These are phyloP conservation scores for Melanotaenia parkinsoni DNA, from an alignment of 2,797 vertebrate species.

Conservation along the genomic window DNA sequence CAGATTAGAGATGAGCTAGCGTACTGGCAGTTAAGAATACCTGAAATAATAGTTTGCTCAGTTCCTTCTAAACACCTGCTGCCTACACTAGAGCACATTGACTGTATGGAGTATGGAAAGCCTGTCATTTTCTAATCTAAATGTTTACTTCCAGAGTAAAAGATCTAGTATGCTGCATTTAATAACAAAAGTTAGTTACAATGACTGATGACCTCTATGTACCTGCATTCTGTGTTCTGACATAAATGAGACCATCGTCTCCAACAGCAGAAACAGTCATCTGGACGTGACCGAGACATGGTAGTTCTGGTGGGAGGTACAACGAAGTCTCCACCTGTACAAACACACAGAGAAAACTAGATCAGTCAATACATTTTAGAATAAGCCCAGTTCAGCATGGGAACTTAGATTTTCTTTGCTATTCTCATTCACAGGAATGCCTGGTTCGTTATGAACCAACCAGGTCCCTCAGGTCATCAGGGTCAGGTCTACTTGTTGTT, in stretches of 20 bases:
- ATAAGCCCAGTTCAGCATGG: background rate
- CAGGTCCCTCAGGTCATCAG: too few species aligned
- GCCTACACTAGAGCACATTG: too few species aligned
- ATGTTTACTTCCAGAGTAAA: background rate
- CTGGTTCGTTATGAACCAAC: too few species aligned
- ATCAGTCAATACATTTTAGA: background rate
- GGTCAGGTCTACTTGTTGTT: too few species aligned
- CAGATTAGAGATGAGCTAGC: too few species aligned
- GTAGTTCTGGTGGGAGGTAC: conserved; percentile 86
- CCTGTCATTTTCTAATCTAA: too few species aligned
- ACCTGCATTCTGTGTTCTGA: conserved; percentile 85
- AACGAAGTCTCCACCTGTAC: conserved; percentile 64
- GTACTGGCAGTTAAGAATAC: too few species aligned
- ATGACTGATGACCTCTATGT: background rate
- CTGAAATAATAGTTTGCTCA: too few species aligned
- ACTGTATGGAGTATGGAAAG: too few species aligned
- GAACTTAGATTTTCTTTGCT: background rate
- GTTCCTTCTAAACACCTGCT: too few species aligned
- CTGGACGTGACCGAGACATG: conserved; percentile 72
- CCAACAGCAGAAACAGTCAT: conserved; percentile 85
- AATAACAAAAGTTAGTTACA: background rate
- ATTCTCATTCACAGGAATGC: background rate
- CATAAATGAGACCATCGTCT: conserved; percentile 88
- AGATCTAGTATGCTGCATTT: background rate
- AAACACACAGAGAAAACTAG: background rate